Evolutionary conservation across 2,113 vertebrate species (phyloP).

Genomic region (Pundamilia nyererei): DNA sequence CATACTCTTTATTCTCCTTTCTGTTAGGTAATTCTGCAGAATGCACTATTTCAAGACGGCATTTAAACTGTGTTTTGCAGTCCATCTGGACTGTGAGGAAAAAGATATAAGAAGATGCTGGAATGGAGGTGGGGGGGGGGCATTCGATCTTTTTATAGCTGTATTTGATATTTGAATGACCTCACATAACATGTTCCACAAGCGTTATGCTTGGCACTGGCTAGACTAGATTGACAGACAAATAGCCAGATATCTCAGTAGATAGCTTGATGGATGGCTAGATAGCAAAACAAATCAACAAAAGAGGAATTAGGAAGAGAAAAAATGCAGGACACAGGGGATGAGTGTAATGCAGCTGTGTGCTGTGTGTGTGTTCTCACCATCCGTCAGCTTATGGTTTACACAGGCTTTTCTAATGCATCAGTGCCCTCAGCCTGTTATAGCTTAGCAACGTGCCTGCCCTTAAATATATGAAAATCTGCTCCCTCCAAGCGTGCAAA

Average conservation of each 20-base stretch:
- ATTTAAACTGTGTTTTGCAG: neutral
- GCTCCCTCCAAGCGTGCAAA: constrained; percentile 42
- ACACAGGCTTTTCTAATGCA: constrained; percentile 52
- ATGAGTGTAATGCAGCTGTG: constrained; percentile 7
- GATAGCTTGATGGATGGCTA: neutral
- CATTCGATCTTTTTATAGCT: neutral
- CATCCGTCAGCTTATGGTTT: constrained; percentile 55
- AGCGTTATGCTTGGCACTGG: neutral
- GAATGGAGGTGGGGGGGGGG: neutral
- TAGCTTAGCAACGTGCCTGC: constrained; percentile 33
- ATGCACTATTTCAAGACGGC: neutral
- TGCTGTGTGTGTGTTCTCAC: constrained; percentile 14
- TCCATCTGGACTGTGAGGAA: neutral
- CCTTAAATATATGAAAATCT: constrained; percentile 64
- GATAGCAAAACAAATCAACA: neutral
- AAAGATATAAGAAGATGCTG: neutral
- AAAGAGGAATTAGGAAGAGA: neutral
- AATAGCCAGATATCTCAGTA: neutral
- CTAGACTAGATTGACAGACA: neutral
- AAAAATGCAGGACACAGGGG: neutral
- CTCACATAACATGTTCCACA: neutral
- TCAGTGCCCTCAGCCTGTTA: constrained; percentile 44
- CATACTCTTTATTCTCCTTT: neutral
- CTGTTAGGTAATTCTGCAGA: neutral
- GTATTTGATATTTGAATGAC: neutral